Evolutionary conservation across 2,113 vertebrate genomes (phyloP), one percentile per base, ranked within the genome.

Genomic region (Xenopus laevis): DNA sequence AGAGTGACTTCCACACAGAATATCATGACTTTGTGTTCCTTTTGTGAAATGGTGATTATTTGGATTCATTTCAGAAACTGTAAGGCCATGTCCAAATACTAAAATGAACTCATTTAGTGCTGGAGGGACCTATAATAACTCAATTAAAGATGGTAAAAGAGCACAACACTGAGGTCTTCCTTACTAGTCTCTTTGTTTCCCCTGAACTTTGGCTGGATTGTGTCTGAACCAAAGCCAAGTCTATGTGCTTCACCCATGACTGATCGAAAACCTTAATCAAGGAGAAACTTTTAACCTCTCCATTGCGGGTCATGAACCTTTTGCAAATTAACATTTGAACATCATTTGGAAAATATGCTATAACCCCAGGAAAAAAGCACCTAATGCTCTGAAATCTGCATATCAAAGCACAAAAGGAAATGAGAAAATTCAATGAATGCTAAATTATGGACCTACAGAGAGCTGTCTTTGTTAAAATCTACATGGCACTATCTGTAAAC

Each of bases 241-340:
- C 66, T 79, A 78, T 79, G 62, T 72, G 8, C 79, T 81, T 89
- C 85, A 81, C 81, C 84, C 68, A 44, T 84, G 81, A 88, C 84
- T 87, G 84, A 88, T 60, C 82, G 84, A 85, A 55, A 88, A 75
- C 83, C 84, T 79, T 86, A 85, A 87, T 86, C 86, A 87, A 87
- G 84, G 73, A 72, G 57, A 80, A 79, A 81, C 78, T 82, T 84
- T 78, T 82, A 80, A 82, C 87, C 88, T 84, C 71, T 79, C 67
- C 82, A 83, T 81, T 84, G 65, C 0, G 62, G 83, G 87, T 81
- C 79, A 69, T 82, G 82, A 83, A 79, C 84, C 82, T 86, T 83
- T 81, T 79, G 80, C 80, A 86, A 87, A 87, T 88, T 86, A 88
- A 84, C 83, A 87, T 87, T 86, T 77, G 81, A 86, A 89, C 86